Base-by-base conservation (phyloP, 2,113 vertebrate species). In the Taurulus bubalis region DNA sequence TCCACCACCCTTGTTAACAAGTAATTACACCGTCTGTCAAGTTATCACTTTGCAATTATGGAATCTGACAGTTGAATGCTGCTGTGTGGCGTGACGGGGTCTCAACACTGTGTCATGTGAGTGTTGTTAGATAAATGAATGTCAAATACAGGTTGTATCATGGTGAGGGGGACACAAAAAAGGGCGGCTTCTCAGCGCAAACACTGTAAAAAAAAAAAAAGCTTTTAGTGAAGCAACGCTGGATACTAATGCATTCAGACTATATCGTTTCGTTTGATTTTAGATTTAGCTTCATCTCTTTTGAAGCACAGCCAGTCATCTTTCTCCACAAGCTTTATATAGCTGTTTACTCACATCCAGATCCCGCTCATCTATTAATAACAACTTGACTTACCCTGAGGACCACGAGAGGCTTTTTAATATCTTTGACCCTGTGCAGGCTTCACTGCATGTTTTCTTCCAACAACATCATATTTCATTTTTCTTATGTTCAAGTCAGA, bases 11-110 rank as follows among this genome's bases (percentile, higher is more conserved):
- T 66, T 86, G 81, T 89, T 88, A 92, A 82, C 79, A 85, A 80
- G 77, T 87, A 90, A 93, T 92, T 90, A 92, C 79, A 86, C 47
- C 47, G 58, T 86, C 85, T 91, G 90, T 87, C 86, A 93, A 75
- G 68, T 74, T 86, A 85, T 90, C 75, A 66, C 62, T 56, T 71
- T 11, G 64, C 73, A 81, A 77, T 84, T 89, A 85, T 66, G 34
- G 49, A 67, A 65, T 60, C n/a, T 87, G 85, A 85, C 90, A 90
- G 82, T 8, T 2, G 22, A 51, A 85, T 73, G 82, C 84, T 70
- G 75, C 66, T 40, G 63, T 49, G 42, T 45, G 69, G 24, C 15
- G 3, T 59, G 76, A 82, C 51, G 16, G 55, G n/a, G 53, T 16
- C 53, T 70, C 12, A 26, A 53, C 60, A 49, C 73, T 5, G 68